Evolutionary conservation across 2,797 vertebrate species (phyloP), one percentile per base, ranked within the genome.

Genomic region (Hippoglossus hippoglossus): DNA sequence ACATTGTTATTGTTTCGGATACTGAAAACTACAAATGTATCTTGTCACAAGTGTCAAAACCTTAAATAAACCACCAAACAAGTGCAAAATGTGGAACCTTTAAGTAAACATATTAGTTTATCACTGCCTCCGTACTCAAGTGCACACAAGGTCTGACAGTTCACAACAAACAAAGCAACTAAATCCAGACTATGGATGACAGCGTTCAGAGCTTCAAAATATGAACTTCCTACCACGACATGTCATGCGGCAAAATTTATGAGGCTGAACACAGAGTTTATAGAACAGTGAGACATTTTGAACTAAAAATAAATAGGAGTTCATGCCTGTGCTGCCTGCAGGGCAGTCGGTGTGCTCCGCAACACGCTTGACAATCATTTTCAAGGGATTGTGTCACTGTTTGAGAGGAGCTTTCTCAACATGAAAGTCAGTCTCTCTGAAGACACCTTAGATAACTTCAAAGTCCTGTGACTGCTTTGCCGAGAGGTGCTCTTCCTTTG

Each of bases 391-490:
- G 82, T 87, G 89, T 88, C 83, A 83, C 85, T 72, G 88, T 90
- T 87, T 81, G 83, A 90, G 84, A 83, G 50, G 75, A 87, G 79
- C 84, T 77, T 84, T 89, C 78, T 81, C 73, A 90, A 92, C 91
- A 92, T 93, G 89, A 93, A 93, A 93, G 88, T 89, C 81, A 63
- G 83, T 58, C 87, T 91, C 91, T 92, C 89, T 70, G 86, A 90
- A 92, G 91, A 91, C 85, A 74, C 65, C 84, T 91, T 85, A 88
- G 87, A 92, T 85, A 87, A 92, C 93, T 92, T 94, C 89, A 93
- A 94, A 93, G 92, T 90, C 79, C 79, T 87, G 70, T 53, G 80
- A 88, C 87, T 87, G 82, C 89, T 86, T 86, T 44, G 88, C 90
- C 84, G 65, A 91, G 86, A 93, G 91, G 84, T 87, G 86, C 79